Conservation (phyloP, 2,113 vertebrate genomes). For the Ancistrus triradiatus region DNA sequence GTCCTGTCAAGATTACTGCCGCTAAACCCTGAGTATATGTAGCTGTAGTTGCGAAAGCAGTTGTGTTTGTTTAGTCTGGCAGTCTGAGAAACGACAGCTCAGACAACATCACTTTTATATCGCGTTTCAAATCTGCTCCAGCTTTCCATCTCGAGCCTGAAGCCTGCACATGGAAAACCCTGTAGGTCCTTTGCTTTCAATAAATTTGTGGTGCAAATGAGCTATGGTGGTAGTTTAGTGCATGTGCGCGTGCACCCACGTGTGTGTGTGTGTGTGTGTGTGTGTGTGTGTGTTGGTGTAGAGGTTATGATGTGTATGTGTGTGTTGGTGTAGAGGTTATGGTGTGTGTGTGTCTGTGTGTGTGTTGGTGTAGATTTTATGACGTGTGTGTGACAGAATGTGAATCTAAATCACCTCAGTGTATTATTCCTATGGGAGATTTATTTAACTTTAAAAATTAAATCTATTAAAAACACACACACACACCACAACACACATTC, state of each 20-base stretch:
- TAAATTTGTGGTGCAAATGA: conserved; percentile 30
- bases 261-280: conserved; percentile 24
- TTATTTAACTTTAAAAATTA: too few relatives aligned
- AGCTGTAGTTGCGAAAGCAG: conserved; percentile 13
- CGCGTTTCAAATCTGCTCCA: conserved; percentile 20
- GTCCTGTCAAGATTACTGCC: conserved; percentile 15
- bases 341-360: too few relatives aligned
- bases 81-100: conserved; percentile 20
- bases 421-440: too few relatives aligned
- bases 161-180: background rate
- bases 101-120: conserved; percentile 25
- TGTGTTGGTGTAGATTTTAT: too few relatives aligned
- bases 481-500: too few relatives aligned
- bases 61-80: conserved; percentile 37
- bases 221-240: conserved; percentile 9
- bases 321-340: too few relatives aligned
- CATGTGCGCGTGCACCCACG: conserved; percentile 11
- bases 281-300: too few relatives aligned
- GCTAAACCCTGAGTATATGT: conserved; percentile 24
- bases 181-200: too few relatives aligned
- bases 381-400: too few relatives aligned
- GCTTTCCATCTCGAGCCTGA: conserved; percentile 4
- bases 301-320: too few relatives aligned
- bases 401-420: too few relatives aligned
- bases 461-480: too few relatives aligned